A percentile compares a stretch with the other conserved stretches of the same genome.
Evolutionary conservation across 2,113 vertebrate genomes (phyloP).

Genomic region (Psephotus haematonotus): DNA sequence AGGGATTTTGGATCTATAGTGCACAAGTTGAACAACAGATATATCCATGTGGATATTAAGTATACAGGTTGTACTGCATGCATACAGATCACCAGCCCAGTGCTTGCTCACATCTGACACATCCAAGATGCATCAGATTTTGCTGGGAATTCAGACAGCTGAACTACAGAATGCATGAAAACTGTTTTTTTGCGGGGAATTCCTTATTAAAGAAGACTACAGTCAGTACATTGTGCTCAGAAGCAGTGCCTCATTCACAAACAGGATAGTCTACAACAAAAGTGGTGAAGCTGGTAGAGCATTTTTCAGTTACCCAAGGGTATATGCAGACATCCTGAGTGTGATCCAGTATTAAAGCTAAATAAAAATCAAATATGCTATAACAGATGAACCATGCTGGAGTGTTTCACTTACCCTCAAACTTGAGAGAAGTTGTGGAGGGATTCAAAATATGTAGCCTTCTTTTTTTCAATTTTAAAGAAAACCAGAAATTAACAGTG

Average conservation of each 20-base stretch:
- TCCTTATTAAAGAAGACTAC: neutral
- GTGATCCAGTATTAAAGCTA: neutral
- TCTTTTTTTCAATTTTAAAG: neutral
- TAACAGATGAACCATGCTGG: neutral
- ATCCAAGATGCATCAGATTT: neutral
- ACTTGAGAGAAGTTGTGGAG: neutral
- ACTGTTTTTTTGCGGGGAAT: neutral
- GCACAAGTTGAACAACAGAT: neutral
- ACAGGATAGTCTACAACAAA: neutral
- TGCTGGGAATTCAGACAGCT: neutral
- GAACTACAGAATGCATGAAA: neutral
- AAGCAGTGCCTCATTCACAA: neutral
- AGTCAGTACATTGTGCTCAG: neutral
- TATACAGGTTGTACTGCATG: neutral
- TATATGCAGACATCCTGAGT: neutral
- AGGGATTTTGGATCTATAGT: neutral
- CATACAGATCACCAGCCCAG: neutral
- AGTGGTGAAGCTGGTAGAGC: neutral
- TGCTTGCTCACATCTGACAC: neutral
- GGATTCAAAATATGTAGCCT: neutral
- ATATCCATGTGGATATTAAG: neutral
- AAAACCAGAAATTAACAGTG: neutral
- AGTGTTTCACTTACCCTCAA: neutral
- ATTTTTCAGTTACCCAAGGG: neutral
- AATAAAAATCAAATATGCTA: neutral